Evolutionary conservation across 2,888 invertebrate species (phyloP).

Genomic region (Choristoneura rosaceana): DNA sequence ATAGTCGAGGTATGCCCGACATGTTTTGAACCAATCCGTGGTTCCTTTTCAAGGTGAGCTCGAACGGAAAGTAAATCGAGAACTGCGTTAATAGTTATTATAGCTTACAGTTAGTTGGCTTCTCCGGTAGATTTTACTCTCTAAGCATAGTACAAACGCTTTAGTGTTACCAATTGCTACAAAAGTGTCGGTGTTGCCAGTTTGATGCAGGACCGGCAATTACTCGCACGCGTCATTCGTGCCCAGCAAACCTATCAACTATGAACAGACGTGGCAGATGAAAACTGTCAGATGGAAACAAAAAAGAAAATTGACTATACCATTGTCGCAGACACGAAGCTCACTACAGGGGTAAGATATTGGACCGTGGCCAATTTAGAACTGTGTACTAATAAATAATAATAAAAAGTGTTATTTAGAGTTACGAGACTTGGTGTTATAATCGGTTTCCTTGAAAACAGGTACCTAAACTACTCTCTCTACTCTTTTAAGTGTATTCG

Average conservation of each 20-base stretch:
- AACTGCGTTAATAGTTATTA: too few species aligned
- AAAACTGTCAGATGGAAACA: not conserved
- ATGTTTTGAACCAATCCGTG: too few species aligned
- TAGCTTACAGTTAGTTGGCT: not conserved
- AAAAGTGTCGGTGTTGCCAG: slow-evolving; percentile 20
- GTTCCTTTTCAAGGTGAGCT: too few species aligned
- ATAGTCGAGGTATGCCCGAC: too few species aligned
- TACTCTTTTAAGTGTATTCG: too few species aligned
- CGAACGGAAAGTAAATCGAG: too few species aligned
- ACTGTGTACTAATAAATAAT: not conserved
- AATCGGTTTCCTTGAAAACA: too few species aligned
- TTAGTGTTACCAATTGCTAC: not conserved
- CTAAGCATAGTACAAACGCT: not conserved
- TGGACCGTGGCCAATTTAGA: not conserved
- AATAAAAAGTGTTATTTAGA: too few species aligned
- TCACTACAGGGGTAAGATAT: not conserved
- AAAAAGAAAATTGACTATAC: not conserved
- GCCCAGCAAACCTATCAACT: slow-evolving; percentile 25
- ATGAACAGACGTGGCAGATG: slow-evolving; percentile 17
- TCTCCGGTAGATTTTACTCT: not conserved
- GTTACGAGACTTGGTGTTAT: too few species aligned
- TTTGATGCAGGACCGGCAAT: slow-evolving; percentile 32
- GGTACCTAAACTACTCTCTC: too few species aligned
- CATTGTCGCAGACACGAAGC: not conserved
- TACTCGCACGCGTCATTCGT: slow-evolving; percentile 24